Percentiles rank a stretch among this genome's conserved stretches.
phyloP scores from a whole-genome alignment of 2,888 invertebrate species.

The Caenorhabditis macrosperma region DNA sequence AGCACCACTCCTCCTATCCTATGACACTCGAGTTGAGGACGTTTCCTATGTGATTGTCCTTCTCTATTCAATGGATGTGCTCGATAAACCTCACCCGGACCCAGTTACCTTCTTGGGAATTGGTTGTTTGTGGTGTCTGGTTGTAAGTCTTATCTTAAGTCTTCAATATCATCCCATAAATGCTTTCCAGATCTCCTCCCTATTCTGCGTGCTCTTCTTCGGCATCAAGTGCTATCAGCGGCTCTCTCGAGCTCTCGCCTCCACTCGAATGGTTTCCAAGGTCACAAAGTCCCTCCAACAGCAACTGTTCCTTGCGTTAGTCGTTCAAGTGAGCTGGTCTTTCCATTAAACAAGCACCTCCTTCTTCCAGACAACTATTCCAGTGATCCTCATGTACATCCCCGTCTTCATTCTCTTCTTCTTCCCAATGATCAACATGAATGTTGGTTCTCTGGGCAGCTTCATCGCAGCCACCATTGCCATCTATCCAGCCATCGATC shows the following conservation, averaged over 20 bases:
- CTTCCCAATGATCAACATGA: background rate
- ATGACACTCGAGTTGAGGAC: constrained; percentile 3
- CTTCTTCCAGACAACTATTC: constrained; percentile 15
- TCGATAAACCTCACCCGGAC: background rate
- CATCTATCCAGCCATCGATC: constrained; percentile 5
- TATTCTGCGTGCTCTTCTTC: constrained; percentile 16
- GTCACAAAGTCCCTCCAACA: constrained; percentile 3
- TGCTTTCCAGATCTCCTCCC: background rate
- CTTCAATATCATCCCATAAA: no score
- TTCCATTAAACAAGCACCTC: no score
- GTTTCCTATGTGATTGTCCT: background rate
- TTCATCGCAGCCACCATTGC: background rate
- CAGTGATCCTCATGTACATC: constrained; percentile 3
- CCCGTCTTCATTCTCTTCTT: background rate
- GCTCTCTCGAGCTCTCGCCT: background rate
- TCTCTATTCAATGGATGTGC: background rate
- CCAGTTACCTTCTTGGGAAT: background rate
- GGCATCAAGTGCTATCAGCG: constrained; percentile 6
- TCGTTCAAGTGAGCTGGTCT: constrained; percentile 4
- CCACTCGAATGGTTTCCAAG: background rate
- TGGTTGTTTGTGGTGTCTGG: background rate
- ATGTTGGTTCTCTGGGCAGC: background rate
- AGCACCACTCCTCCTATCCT: background rate
- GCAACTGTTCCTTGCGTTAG: constrained; percentile 12
- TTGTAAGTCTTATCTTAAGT: background rate